These are phyloP conservation scores for Virgularia gustaviana DNA, from an alignment of 92 coral and sea anemone species.

Conservation along the genomic window DNA sequence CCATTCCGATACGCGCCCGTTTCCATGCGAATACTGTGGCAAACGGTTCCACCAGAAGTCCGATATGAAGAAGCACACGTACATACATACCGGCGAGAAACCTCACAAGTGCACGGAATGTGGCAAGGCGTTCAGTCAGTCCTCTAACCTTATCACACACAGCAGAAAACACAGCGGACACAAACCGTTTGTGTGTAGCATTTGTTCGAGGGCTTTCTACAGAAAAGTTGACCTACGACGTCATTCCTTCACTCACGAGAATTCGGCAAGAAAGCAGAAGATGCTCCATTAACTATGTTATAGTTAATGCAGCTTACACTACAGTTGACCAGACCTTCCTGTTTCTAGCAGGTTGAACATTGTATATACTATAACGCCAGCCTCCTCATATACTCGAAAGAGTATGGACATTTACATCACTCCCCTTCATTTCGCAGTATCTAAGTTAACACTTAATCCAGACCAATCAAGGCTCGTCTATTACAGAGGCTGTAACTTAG, in stretches of 20 bases:
- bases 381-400: too few species aligned
- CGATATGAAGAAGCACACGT: constrained; percentile 95
- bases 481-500: too few species aligned
- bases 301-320: too few species aligned
- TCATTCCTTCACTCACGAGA: constrained; percentile 44
- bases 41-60: constrained; percentile 96
- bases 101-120: constrained; percentile 86
- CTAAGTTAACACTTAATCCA: too few species aligned
- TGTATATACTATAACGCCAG: too few species aligned
- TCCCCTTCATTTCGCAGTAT: too few species aligned
- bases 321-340: too few species aligned
- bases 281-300: too few species aligned
- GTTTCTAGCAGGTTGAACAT: too few species aligned
- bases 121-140: constrained; percentile 93
- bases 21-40: constrained; percentile 81
- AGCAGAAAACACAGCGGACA: constrained; percentile 91
- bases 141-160: constrained; percentile 92
- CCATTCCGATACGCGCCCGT: constrained; percentile 93
- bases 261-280: too few species aligned
- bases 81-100: constrained; percentile 89
- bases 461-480: too few species aligned
- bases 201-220: constrained; percentile 83
- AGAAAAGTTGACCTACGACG: constrained; percentile 88
- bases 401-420: too few species aligned
- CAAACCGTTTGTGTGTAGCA: constrained; percentile 82